Evolutionary conservation across 1,140 invertebrate genomes (phyloP), one percentile per base, ranked within the genome.

Genomic region (Pogonus chalceus): DNA sequence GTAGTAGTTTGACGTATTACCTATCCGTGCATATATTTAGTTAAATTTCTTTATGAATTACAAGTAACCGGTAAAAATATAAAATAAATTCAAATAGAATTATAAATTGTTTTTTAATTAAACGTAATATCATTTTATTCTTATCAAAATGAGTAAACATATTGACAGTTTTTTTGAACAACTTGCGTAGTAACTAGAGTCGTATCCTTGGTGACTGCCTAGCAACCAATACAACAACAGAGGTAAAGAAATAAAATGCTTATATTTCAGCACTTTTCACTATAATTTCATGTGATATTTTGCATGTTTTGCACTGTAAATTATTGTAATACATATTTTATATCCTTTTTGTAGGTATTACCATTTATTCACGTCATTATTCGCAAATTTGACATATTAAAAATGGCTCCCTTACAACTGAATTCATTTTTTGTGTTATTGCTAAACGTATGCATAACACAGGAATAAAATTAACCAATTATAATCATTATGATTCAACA

Each of bases 191-290:
- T 43, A 43, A 18, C 37, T 43, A 7, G 18, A 10, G 18, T 63
- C 64, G 67, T 68, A 69, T 69, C 67, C 67, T 69, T 69, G 66
- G 68, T 58, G 65, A 69, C 67, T 60, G 60, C 59, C 67, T 69
- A 69, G 67, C 67, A 69, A 69, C 68, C 64, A 60, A 67, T 66
- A 68, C 67, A 69, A 69, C 68, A 69, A 69, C 68, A 68, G 66
- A 67, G 61, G 60, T 63, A 69, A 65, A 67, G 60, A 62, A 66
- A 65, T 63, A 65, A 65, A 56, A 47, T 52, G 43, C 26, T 46
- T 52, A 53, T 49, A 49, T 56, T 48, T 35, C 37, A 46, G 24
- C 48, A 51, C 2, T 37, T 35, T 22, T 26, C 51, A 22, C 23
- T 22, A 23, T 55, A 35, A 21, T 51, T 50, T 23, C 22, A 20